Conservation (phyloP, 2,113 vertebrate species). For the Egretta garzetta region DNA sequence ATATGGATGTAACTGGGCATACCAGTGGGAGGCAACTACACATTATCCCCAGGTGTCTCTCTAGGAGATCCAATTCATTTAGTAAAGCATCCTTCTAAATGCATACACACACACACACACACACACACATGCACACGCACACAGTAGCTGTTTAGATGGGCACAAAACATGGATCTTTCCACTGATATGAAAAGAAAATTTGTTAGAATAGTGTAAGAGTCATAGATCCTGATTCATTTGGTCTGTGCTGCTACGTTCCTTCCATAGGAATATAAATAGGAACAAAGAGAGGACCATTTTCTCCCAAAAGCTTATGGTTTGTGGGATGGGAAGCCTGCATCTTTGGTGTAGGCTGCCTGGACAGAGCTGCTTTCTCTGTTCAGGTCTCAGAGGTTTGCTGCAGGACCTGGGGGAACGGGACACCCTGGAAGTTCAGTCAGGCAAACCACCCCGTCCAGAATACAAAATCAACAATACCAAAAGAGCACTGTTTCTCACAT, state of each 20-base stretch:
- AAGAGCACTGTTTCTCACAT: background rate
- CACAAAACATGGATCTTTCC: background rate
- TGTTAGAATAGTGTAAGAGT: background rate
- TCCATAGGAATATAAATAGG: background rate
- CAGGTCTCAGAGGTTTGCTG: background rate
- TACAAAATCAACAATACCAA: background rate
- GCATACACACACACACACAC: background rate
- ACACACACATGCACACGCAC: background rate
- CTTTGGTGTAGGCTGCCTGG: background rate
- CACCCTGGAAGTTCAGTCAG: background rate
- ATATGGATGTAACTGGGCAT: constrained; percentile 71
- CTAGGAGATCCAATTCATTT: constrained; percentile 59
- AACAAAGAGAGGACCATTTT: background rate
- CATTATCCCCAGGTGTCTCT: constrained; percentile 50
- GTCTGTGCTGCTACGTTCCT: background rate
- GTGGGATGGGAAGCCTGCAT: background rate
- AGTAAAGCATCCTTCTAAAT: constrained; percentile 61
- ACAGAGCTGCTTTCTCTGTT: background rate
- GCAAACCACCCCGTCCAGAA: background rate
- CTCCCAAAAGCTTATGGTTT: background rate
- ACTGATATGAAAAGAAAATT: background rate
- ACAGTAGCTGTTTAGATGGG: background rate
- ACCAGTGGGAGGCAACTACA: constrained; percentile 38
- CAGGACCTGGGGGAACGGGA: background rate
- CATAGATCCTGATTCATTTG: background rate